Base-by-base conservation (phyloP, 23 tunicate genomes). In the Halocynthia aurantium region DNA sequence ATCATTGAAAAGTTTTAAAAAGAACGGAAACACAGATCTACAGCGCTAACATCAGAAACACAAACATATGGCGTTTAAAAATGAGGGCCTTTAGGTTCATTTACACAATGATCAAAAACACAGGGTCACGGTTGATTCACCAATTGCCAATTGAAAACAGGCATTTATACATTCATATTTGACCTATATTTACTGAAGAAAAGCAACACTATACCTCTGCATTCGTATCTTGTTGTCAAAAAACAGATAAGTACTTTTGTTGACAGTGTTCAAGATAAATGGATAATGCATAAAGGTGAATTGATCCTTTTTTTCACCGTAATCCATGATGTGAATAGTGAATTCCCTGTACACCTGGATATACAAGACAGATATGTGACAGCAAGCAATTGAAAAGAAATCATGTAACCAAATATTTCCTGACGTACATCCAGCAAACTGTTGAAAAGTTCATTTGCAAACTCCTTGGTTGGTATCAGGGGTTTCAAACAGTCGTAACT, bases 261-360 rank as follows among this genome's bases (percentile, higher is more conserved):
- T 85, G 13, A 81, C 81, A 5, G 83, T 91, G 70, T 81, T 91
- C 10, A 91, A 55, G 8, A 91, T 64, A 53, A 91, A 91, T n/a
- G 90, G 97, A 81, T 81, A 85, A 70, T 91, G 85, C 53, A 91
- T 72, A 65, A 91, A 85, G 58, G 97, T 86, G 61, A 85, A 91
- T 55, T 73, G 77, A 7, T 78, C 17, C 7, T 72, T 21, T 8
- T 76, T 76, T 21, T 73, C 65, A 13, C 84, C 76, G 10, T 17
- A 52, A 55, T 52, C 70, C 55, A 80, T 54, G 57, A 52, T 72
- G 82, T 80, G 80, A 51, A 84, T 89, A 65, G 96, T 82, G 79
- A 85, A 89, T 50, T 89, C 96, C 51, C 84, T 81, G 61, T 89
- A 87, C 22, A 84, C 76, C 96, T 89, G 71, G 53, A 51, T 56